Evolutionary conservation across 2,888 invertebrate species (phyloP), one percentile per base, ranked within the genome.

Genomic region (Drosophila villosipedis): DNA sequence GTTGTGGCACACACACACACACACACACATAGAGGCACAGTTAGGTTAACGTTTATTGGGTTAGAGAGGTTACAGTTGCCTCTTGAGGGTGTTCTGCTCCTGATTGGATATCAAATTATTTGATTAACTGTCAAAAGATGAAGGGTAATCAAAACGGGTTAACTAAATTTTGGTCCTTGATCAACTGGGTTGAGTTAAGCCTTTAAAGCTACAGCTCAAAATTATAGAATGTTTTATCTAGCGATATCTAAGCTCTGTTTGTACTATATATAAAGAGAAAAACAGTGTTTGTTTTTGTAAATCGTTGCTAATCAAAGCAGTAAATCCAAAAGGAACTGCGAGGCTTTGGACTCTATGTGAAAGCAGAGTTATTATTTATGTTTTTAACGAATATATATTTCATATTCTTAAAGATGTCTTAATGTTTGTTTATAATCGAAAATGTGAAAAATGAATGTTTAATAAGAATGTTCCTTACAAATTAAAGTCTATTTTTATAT

Each of bases 121-220:
- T 76, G 76, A 80, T 80, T 70, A 76, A 54, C 77, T 70, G 52
- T 35, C 60, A 43, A 62, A 35, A 63, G 62, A 59, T 80, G 47
- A 54, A 39, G 35, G 57, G 25, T 35, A 64, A 76, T 74, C 68
- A 30, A 41, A 30, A 19, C 12, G 31, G 28, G 22, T 14, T 9
- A 12, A 12, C 35, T 16, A 14, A n/a, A n/a, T 16, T 14, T 37
- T 14, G 5, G 2, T 19, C n/a, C 30, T n/a, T 35, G 68, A 31
- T 16, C 10, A 28, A 28, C 14, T 22, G 16, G 12, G 30, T 31
- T 31, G 12, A 16, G 28, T 2, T 35, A 50, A 12, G 28, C 6
- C 28, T 31, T 31, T 30, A 3, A 30, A n/a, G 14, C 41, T 14
- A 9, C 7, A 4, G 16, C 30, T 12, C 2, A 22, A 22, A 35